Evolutionary conservation across 2,113 vertebrate species (phyloP).

Genomic region (Anas platyrhynchos): DNA sequence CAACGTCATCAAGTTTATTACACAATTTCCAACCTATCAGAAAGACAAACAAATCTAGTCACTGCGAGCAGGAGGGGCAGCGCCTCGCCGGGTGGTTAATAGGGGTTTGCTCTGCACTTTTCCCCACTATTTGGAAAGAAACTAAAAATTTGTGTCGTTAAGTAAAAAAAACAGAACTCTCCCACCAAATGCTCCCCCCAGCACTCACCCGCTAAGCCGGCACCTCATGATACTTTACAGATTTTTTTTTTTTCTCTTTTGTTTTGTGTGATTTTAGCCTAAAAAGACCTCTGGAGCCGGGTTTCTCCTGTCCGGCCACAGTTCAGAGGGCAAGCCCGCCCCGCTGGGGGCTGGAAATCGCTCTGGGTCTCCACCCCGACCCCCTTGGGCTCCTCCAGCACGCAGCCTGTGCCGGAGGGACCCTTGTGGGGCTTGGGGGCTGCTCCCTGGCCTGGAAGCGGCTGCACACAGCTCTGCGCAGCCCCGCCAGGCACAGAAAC

Average conservation of each 20-base stretch:
- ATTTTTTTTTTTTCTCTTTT: not conserved
- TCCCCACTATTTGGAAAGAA: conserved; percentile 74
- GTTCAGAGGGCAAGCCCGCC: not conserved
- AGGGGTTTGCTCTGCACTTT: conserved; percentile 31
- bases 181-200: conserved; percentile 36
- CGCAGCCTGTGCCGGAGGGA: not conserved
- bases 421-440: accelerated
- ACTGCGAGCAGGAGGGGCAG: conserved; percentile 76
- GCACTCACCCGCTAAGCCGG: conserved; percentile 40
- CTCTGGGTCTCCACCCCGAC: not conserved
- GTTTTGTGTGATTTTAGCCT: not conserved
- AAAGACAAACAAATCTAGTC: conserved; percentile 80
- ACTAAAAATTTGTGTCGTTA: conserved; percentile 79
- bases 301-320: conserved; percentile 14
- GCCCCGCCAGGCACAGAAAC: not conserved
- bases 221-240: conserved; percentile 20
- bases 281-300: conserved; percentile 66
- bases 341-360: not conserved
- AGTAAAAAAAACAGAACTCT: conserved; percentile 75
- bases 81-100: conserved; percentile 39
- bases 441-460: not conserved
- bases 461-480: not conserved
- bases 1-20: conserved; percentile 86
- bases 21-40: conserved; percentile 84
- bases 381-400: not conserved